phyloP scores from a whole-genome alignment of 2,797 vertebrate genomes.

The Eupleurogrammus muticus region DNA sequence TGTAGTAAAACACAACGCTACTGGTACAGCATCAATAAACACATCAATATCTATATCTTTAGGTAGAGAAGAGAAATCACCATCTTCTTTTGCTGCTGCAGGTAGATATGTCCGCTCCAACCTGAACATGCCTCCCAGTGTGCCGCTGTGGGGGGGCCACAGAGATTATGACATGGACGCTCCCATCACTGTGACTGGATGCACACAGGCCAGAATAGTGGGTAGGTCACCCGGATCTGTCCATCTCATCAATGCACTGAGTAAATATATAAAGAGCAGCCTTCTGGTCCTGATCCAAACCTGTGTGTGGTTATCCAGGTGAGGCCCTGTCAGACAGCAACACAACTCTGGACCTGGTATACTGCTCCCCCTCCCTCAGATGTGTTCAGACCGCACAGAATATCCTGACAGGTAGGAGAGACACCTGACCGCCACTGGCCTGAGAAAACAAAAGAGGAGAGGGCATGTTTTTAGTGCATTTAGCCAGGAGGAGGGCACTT shows the following conservation, averaged over 20 bases:
- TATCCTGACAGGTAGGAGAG: slow-evolving; percentile 92
- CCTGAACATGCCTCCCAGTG: slow-evolving; percentile 92
- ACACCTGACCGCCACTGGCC: too few relatives aligned
- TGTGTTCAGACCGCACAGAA: slow-evolving; percentile 96
- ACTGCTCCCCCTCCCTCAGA: slow-evolving; percentile 93
- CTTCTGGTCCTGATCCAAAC: neutral
- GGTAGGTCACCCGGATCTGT: slow-evolving; percentile 73
- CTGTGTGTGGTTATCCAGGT: slow-evolving; percentile 76
- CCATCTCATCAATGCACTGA: neutral
- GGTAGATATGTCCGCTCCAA: slow-evolving; percentile 93
- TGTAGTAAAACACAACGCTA: too few relatives aligned
- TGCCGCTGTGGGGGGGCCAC: slow-evolving; percentile 91
- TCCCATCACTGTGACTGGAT: slow-evolving; percentile 95
- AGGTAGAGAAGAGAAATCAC: too few relatives aligned
- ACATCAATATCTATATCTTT: too few relatives aligned
- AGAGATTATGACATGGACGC: slow-evolving; percentile 94
- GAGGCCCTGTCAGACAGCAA: slow-evolving; percentile 93
- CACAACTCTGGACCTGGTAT: slow-evolving; percentile 89
- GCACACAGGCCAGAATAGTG: slow-evolving; percentile 91
- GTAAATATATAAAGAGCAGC: too few relatives aligned
- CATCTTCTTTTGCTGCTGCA: slow-evolving; percentile 51
- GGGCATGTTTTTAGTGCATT: too few relatives aligned
- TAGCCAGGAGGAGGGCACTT: too few relatives aligned
- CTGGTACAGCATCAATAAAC: too few relatives aligned
- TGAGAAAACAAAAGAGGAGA: too few relatives aligned